Base-by-base conservation (phyloP, 1,140 invertebrate genomes). In the Oppia nitens region DNA sequence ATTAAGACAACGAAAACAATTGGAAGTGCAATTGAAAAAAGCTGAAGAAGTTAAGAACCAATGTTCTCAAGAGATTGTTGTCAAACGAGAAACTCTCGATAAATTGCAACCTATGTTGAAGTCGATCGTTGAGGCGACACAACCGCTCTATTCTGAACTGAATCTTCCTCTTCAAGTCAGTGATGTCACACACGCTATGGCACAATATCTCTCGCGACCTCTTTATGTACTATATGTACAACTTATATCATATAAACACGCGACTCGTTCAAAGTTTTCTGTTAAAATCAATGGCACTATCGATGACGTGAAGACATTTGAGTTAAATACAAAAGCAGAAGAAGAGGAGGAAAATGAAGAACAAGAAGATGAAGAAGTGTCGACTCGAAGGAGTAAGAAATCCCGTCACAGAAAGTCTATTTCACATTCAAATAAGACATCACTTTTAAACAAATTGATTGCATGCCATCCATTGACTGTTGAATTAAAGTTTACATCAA, bases 171-270 rank as follows among this genome's bases (percentile, higher is more conserved):
- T 87, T 50, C 83, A 87, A 68, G 80, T 83, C 66, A 80, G 81
- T 58, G 77, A 82, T 65, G 79, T 81, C 64, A 79, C 88, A 64
- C 81, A 85, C 66, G 77, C 80, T 64, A 75, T 79, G 54, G 86
- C 88, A 14, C 73, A 78, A 45, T 78, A 86, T 61, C 74, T 96
- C 4, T 83, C 89, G 4, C 74, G 81, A 55, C 82, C 88, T 3
- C 72, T 97, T 0, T 96, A 92, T 74, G 78, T 93, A 60, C 75
- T 94, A 1, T 94, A 87, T 74, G 81, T 86, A 58, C 87, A 92
- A 74, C 75, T 52, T 63, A 48, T 27, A 48, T 53, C 48, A 54
- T 62, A 55, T 25, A 51, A 14, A 1, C 3, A 25, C 55, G 50
- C 11, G 47, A 52, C 53, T 55, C 58, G 72, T 83, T 28, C 62